Evolutionary conservation across 2,888 invertebrate genomes (phyloP).

Genomic region (Dynastes hyllus): DNA sequence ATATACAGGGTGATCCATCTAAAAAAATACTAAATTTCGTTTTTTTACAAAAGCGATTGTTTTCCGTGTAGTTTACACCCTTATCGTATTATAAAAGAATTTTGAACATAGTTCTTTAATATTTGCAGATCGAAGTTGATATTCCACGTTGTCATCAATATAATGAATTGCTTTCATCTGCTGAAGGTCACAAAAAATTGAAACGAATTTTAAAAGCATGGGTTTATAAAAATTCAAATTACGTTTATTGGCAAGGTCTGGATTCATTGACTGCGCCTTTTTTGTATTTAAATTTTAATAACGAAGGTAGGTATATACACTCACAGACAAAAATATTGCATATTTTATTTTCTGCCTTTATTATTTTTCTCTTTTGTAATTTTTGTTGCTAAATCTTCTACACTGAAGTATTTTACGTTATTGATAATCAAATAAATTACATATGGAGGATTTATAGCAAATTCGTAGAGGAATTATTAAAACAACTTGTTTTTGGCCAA

Average conservation of each 20-base stretch:
- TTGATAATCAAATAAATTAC: too few species aligned
- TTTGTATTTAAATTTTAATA: constrained; percentile 95
- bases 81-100: neutral
- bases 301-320: constrained; percentile 82
- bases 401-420: too few species aligned
- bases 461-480: too few species aligned
- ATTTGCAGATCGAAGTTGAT: constrained; percentile 94
- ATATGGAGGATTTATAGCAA: too few species aligned
- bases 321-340: too few species aligned
- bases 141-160: constrained; percentile 99
- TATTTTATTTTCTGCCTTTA: too few species aligned
- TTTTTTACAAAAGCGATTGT: too few species aligned
- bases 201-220: constrained; percentile 97
- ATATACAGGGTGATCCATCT: too few species aligned
- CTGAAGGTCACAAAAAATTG: constrained; percentile 92
- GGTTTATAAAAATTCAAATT: constrained; percentile 94
- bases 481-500: too few species aligned
- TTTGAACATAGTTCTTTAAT: neutral
- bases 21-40: too few species aligned
- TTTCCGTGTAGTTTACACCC: neutral
- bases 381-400: too few species aligned
- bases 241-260: constrained; percentile 99
- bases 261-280: constrained; percentile 99
- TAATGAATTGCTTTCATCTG: constrained; percentile 95
- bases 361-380: too few species aligned